These are phyloP conservation scores for Pempheris klunzingeri DNA, from an alignment of 2,797 vertebrate genomes.

Conservation along the genomic window DNA sequence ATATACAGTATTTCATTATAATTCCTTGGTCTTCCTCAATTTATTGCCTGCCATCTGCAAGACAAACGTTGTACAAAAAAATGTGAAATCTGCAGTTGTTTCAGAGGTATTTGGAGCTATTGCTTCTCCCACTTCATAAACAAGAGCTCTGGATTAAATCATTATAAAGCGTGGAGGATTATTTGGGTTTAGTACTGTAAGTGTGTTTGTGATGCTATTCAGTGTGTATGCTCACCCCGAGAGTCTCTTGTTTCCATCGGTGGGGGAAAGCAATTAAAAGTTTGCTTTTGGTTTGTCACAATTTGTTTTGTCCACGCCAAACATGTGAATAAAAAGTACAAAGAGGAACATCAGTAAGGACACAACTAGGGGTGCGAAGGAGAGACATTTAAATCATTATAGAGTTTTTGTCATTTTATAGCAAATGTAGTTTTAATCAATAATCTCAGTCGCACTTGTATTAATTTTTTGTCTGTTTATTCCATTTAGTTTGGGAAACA, in stretches of 20 bases:
- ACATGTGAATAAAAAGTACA: background rate
- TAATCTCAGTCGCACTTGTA: background rate
- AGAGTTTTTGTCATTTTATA: background rate
- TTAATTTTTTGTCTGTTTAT: background rate
- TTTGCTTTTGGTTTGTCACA: slow-evolving; percentile 1
- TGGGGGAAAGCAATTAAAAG: background rate
- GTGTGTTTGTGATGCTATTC: slow-evolving; percentile 23
- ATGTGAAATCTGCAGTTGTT: slow-evolving; percentile 10
- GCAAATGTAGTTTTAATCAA: background rate
- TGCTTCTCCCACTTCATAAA: slow-evolving; percentile 11
- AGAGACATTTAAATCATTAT: background rate
- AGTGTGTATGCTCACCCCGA: slow-evolving; percentile 8
- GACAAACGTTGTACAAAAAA: background rate
- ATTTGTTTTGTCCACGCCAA: slow-evolving; percentile 8
- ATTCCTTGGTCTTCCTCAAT: background rate
- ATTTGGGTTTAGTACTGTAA: slow-evolving; percentile 24
- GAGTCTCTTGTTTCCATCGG: slow-evolving; percentile 4
- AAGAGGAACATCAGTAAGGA: background rate
- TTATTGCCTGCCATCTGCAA: background rate
- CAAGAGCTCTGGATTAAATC: slow-evolving; percentile 39
- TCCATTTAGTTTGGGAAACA: background rate
- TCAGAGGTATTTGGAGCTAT: slow-evolving; percentile 32
- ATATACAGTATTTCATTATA: too few species aligned
- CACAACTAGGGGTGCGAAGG: background rate
- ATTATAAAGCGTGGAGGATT: slow-evolving; percentile 36